These are phyloP conservation scores for Gopherus flavomarginatus DNA, from an alignment of 2,113 vertebrate genomes.

Conservation along the genomic window DNA sequence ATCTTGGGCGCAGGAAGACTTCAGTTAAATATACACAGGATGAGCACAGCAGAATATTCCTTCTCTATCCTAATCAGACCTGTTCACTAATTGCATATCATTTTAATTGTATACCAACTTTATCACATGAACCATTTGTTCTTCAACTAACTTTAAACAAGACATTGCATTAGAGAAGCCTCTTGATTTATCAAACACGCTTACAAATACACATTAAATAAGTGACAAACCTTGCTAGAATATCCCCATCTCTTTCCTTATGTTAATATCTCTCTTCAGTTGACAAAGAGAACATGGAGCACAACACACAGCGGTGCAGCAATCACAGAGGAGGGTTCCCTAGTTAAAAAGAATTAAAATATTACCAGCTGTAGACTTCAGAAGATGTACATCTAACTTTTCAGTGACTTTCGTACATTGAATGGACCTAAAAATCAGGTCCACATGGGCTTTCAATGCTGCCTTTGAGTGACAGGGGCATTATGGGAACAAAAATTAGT, in stretches of 20 bases:
- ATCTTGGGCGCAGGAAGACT: background rate
- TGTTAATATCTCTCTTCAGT: slow-evolving; percentile 80
- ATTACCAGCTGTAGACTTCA: background rate
- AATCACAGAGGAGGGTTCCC: slow-evolving; percentile 73
- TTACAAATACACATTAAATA: background rate
- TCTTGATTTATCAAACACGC: background rate
- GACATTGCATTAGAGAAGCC: background rate
- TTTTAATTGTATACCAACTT: background rate
- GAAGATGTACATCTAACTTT: background rate
- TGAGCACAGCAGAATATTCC: background rate
- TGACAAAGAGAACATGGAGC: slow-evolving; percentile 66
- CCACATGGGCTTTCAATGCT: background rate
- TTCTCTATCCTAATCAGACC: background rate
- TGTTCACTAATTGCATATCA: background rate
- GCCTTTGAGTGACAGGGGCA: background rate
- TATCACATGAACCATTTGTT: background rate
- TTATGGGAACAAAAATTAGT: background rate
- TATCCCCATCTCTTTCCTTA: slow-evolving; percentile 25
- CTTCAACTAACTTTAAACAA: background rate
- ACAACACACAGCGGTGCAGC: fast-evolving
- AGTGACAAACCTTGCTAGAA: slow-evolving; percentile 53
- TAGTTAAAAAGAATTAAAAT: slow-evolving; percentile 3
- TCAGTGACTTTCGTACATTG: background rate
- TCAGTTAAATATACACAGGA: background rate
- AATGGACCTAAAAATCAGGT: background rate